Evolutionary conservation across 1,140 invertebrate genomes (phyloP).

Genomic region (Pachyrhynchus sulphureomaculatus): DNA sequence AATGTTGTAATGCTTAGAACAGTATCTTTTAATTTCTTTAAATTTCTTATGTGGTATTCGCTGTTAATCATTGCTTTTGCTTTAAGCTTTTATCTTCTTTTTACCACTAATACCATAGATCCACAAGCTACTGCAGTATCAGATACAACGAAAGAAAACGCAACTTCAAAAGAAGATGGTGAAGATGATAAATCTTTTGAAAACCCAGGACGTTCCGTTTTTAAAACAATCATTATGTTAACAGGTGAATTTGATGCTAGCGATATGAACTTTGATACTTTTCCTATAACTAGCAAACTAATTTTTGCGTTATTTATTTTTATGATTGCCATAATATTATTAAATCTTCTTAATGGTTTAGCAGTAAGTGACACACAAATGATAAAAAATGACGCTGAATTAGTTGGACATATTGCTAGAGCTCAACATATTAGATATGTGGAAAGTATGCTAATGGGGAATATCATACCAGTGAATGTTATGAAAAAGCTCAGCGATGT

Average conservation of each 20-base stretch:
- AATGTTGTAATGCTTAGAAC: slow-evolving; percentile 77
- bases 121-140: too few relatives aligned
- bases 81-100: slow-evolving; percentile 73
- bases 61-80: slow-evolving; percentile 78
- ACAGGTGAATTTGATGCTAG: slow-evolving; percentile 79
- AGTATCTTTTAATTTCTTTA: slow-evolving; percentile 74
- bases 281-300: slow-evolving; percentile 65
- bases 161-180: slow-evolving; percentile 52
- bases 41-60: slow-evolving; percentile 75
- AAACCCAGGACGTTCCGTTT: slow-evolving; percentile 64
- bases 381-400: slow-evolving; percentile 72
- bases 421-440: slow-evolving; percentile 70
- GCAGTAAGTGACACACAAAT: slow-evolving; percentile 76
- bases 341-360: slow-evolving; percentile 78
- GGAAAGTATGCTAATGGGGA: slow-evolving; percentile 67
- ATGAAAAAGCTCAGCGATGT: slow-evolving; percentile 48
- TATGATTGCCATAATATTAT: slow-evolving; percentile 74
- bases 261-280: slow-evolving; percentile 68
- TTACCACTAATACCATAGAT: slow-evolving; percentile 51
- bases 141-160: slow-evolving; percentile 34
- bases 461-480: slow-evolving; percentile 48
- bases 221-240: slow-evolving; percentile 80
- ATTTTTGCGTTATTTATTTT: slow-evolving; percentile 78
- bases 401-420: slow-evolving; percentile 69
- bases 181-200: slow-evolving; percentile 60